Percentiles rank a stretch among this genome's conserved stretches.
Conservation (phyloP, 2,888 invertebrate genomes). For the Eurytoma adleriae region DNA sequence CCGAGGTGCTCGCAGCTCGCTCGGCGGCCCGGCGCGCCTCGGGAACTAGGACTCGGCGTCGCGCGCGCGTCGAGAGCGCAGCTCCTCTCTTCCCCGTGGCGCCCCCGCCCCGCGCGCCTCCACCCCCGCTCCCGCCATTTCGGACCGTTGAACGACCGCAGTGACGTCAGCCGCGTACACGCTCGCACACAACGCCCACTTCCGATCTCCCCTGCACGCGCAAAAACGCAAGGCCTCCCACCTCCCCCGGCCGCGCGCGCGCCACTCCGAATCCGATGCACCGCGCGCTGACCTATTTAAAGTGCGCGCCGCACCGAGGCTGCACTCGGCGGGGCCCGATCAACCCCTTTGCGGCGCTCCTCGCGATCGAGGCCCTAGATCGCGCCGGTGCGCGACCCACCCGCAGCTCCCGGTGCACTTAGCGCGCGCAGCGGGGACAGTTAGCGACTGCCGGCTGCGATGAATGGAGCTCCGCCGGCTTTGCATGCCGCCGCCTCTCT, state of each 20-base stretch:
- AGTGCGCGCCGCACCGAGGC: not conserved
- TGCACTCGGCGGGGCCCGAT: not conserved
- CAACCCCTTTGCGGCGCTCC: not conserved
- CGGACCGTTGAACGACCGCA: slow-evolving; percentile 54
- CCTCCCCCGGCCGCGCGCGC: slow-evolving; percentile 18
- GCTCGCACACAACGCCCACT: slow-evolving; percentile 27
- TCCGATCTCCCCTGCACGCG: slow-evolving; percentile 16
- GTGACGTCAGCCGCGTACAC: slow-evolving; percentile 45
- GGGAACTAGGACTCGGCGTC: not conserved
- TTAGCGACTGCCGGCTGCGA: too few species aligned
- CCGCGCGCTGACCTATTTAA: slow-evolving; percentile 37
- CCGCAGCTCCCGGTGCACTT: too few species aligned
- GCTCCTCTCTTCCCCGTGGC: not conserved
- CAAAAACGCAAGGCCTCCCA: slow-evolving; percentile 31
- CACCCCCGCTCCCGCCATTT: slow-evolving; percentile 2
- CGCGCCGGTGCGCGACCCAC: too few species aligned
- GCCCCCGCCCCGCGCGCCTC: not conserved
- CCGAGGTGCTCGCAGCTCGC: not conserved
- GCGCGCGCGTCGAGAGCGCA: not conserved
- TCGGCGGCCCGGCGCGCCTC: not conserved
- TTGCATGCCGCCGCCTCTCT: not conserved
- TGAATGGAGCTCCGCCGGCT: too few species aligned
- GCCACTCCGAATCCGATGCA: slow-evolving; percentile 38
- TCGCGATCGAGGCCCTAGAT: too few species aligned
- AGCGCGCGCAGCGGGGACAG: too few species aligned